These are phyloP conservation scores for Natator depressus DNA, from an alignment of 2,113 vertebrate genomes.

Conservation along the genomic window DNA sequence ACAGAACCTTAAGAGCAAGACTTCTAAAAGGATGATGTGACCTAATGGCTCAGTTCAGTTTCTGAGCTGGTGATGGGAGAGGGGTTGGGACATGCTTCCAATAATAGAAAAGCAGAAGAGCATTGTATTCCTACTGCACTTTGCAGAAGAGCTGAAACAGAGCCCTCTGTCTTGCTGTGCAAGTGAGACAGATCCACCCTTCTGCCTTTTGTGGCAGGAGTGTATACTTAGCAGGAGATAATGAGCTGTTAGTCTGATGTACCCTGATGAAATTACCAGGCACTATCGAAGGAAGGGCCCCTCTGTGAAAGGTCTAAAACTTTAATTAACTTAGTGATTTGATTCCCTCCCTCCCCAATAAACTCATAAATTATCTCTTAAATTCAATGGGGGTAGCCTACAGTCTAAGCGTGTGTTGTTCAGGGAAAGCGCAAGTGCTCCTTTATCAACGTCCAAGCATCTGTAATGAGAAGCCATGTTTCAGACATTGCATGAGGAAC, in stretches of 20 bases:
- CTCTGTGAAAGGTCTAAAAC: constrained; percentile 26
- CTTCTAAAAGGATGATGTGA: neutral
- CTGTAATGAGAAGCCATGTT: neutral
- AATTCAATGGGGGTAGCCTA: constrained; percentile 30
- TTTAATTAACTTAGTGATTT: constrained; percentile 67
- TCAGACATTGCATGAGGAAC: constrained; percentile 1
- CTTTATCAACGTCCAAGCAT: constrained; percentile 5
- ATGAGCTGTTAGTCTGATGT: constrained; percentile 58
- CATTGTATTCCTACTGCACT: neutral
- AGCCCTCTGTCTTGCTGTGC: constrained; percentile 56
- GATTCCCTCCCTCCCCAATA: constrained; percentile 13
- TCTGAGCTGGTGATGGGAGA: neutral
- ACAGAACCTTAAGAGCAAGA: neutral
- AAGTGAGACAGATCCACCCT: constrained; percentile 36
- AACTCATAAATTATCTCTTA: constrained; percentile 39
- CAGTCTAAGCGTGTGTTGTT: neutral
- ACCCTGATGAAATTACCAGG: constrained; percentile 64
- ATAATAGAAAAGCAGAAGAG: neutral
- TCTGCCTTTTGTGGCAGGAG: constrained; percentile 40
- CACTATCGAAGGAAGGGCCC: constrained; percentile 33
- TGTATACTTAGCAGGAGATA: constrained; percentile 45
- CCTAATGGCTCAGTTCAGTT: neutral
- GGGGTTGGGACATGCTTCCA: neutral
- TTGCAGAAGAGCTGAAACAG: constrained; percentile 31
- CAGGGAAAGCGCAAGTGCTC: neutral